Evolutionary conservation across 2,797 vertebrate species (phyloP), one percentile per base, ranked within the genome.

Genomic region (Enteromius paludinosus): DNA sequence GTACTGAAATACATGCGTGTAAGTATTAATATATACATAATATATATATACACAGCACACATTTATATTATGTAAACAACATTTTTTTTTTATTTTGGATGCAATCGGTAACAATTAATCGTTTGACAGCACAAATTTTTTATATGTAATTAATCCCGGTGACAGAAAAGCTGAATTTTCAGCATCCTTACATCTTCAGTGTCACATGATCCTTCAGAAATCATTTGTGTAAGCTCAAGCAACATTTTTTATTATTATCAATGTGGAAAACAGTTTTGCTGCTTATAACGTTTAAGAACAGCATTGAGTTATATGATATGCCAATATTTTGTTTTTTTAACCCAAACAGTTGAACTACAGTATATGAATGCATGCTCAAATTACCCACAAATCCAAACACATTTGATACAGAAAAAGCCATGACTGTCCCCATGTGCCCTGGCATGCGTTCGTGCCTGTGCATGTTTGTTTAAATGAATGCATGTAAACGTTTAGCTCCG

Each of bases 401-500:
- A 62, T 47, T 71, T 59, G 41, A 28, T 23, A 61, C 38, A 71
- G 38, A 5, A 70, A 41, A 70, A 69, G 8, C 7, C 5, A 38
- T 43, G 38, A 35, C 35, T 35, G 35, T 2, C 33, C 15, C 43
- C 28, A n/a, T 45, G 47, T 18, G 28, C 5, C 35, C 33, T 56
- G 25, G 64, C 14, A 74, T 23, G 49, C 23, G 41, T 7, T 61
- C 30, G 11, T 23, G 28, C 18, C 54, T 56, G 54, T 52, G 76
- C 82, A 82, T 80, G 76, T 61, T 79, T 86, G 91, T 88, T 90
- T 92, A 88, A 93, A 89, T 92, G 86, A 92, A 93, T 93, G 90
- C 90, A 91, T 94, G 92, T 93, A 93, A 94, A 93, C 92, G 89
- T 93, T 94, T 94, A 93, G 92, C 89, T 85, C 88, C 87, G 86